Evolutionary conservation across 2,797 vertebrate species (phyloP), one percentile per base, ranked within the genome.

Genomic region (Acipenser transmontanus): DNA sequence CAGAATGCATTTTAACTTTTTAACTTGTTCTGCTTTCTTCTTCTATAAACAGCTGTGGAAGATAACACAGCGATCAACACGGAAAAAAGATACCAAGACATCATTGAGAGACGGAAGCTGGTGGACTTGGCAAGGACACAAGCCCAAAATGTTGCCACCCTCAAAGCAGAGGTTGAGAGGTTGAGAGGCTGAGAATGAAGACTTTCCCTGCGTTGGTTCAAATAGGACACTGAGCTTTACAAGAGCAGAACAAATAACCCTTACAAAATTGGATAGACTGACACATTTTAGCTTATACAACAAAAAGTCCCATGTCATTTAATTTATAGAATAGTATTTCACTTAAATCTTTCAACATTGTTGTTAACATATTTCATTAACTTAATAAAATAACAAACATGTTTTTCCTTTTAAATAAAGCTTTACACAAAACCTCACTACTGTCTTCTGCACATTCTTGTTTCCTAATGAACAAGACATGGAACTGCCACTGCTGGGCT

Each of bases 121-220:
- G 75, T 79, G 70, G 78, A 78, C 47, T 74, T 88, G 11, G 80
- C 86, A 71, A 88, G 76, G 71, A 73, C 80, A 9, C 91, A 95
- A 75, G 82, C 83, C 10, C 77, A 92, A 57, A 79, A 95, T 10
- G 73, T 94, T 69, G 70, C 70, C 57, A 0, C 81, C 48, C 89
- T 98, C 61, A 76, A 73, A 59, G 75, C 81, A 12, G 88, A 97
- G 76, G 73, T 86, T 9, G 88, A 94, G 76, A 88, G 81, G 50
- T n/a, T n/a, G 88, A 94, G 76, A 88, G 81, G 50, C 73, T 91
- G 74, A 87, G 84, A 62, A 91, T 81, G 87, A 95, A 77, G 79
- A 91, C 83, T 70, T 90, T 91, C 67, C 93, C 91, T 54, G 73
- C 81, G 12, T 76, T 95, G 60, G 66, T 84, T 70, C 78, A 86